Evolutionary conservation across 2,113 vertebrate species (phyloP).

Genomic region (Archilochus colubris): DNA sequence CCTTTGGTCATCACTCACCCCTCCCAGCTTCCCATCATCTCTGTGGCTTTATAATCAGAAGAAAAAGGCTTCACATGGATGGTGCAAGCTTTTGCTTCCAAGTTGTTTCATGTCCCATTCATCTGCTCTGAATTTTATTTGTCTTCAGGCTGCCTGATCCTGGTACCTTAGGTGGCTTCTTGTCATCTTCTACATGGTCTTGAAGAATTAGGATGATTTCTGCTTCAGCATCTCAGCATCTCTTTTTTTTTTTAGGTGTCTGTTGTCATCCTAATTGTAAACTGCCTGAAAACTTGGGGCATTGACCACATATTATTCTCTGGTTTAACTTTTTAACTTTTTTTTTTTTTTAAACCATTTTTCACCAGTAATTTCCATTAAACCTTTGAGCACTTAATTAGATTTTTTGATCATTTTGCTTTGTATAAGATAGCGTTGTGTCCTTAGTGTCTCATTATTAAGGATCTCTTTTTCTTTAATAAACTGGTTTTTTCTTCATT

Average conservation of each 20-base stretch:
- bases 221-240: fast-evolving
- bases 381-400: not conserved
- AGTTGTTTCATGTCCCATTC: not conserved
- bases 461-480: no score
- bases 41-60: not conserved
- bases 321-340: not conserved
- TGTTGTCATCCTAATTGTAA: not conserved
- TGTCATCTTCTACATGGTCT: not conserved
- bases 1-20: no score
- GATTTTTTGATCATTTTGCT: not conserved
- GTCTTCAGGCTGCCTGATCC: not conserved
- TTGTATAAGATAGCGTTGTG: not conserved
- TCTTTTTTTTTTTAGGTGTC: not conserved
- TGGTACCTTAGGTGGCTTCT: not conserved
- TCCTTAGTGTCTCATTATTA: not conserved
- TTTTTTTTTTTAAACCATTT: not conserved
- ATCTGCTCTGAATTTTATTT: not conserved
- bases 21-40: not conserved
- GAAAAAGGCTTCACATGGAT: not conserved
- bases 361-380: not conserved
- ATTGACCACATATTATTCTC: not conserved
- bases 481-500: not conserved
- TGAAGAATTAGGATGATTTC: not conserved
- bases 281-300: not conserved
- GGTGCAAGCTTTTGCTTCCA: not conserved